Base-by-base conservation (phyloP, 2,888 invertebrate species). In the Ditula angustiorana region DNA sequence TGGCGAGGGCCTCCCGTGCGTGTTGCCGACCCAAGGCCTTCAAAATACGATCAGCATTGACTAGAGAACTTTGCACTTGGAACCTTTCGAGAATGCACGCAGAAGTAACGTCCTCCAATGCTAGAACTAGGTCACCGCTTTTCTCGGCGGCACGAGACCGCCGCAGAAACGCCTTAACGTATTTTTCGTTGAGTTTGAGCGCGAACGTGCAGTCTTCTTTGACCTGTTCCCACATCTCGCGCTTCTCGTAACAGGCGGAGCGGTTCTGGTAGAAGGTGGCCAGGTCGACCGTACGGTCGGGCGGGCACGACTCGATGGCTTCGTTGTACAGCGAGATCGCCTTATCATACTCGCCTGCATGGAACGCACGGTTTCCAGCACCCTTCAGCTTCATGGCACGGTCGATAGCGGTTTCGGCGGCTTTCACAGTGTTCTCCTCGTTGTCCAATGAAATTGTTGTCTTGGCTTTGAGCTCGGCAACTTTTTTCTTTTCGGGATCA, bases 201-300 rank as follows among this genome's bases (percentile, higher is more conserved):
- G 99, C 98, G 79, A 94, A 95, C 1, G 96, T 95, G 80, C 98
- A 98, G 83, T 99, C 98, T 69, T 95, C 95, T 78, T 97, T 96
- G 0, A 98, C 98, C 70, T 96, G 94, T 67, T 95, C 95, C 94
- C 96, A 97, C 87, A 97, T 96, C 86, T 96, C 96, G 80, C 98
- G 91, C 86, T 98, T 97, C 86, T 99, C 99, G 86, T 98, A 97
- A 46, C 98, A 97, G 13, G 99, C 99, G 10, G 99, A 99, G 75
- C 98, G 95, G 83, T 99, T 99, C 86, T 99, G 99, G 86, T 98
- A 98, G 87, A 97, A 98, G 13, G 97, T 98, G 0, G 99, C 96
- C 61, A 98, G 89, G 73, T 97, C 97, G 0, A 94, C 94, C 24
- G 93, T 93, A 74, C 96, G 95, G 61, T 96, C 94, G 68, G 93